phyloP scores from a whole-genome alignment of 2,888 invertebrate species.

The Chelonus formosanus region DNA sequence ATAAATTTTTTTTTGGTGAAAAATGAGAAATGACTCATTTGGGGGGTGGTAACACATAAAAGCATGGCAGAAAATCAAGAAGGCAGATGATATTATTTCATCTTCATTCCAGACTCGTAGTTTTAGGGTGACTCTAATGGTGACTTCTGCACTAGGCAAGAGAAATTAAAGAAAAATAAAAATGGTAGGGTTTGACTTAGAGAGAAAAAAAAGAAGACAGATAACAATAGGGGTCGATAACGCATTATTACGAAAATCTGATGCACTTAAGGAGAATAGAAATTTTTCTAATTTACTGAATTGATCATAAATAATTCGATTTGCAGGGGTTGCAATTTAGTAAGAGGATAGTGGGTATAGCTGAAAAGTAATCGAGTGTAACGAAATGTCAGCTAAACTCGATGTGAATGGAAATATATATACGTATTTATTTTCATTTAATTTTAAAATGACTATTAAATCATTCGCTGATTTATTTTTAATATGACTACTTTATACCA shows the following conservation, averaged over 20 bases:
- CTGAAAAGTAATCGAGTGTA: not conserved
- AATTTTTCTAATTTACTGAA: conserved; percentile 17
- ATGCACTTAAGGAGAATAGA: conserved; percentile 21
- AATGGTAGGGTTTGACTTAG: not conserved
- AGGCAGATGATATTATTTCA: not conserved
- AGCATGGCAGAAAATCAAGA: not conserved
- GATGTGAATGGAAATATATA: no score
- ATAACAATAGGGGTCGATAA: not conserved
- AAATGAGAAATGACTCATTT: not conserved
- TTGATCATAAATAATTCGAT: conserved; percentile 23
- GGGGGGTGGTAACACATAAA: not conserved
- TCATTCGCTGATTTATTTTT: no score
- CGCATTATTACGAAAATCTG: not conserved
- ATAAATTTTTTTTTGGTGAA: not conserved
- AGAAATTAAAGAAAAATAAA: no score
- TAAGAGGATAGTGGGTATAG: not conserved
- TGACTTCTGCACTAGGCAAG: no score
- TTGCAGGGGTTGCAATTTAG: conserved; percentile 3
- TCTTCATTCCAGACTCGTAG: not conserved
- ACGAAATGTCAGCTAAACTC: no score
- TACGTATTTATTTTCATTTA: no score
- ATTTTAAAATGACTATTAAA: no score
- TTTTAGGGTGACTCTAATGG: not conserved
- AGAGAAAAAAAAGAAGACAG: conserved; percentile 2
- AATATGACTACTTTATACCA: no score